These are phyloP conservation scores for Engraulis encrasicolus DNA, from an alignment of 2,113 vertebrate species.

Conservation along the genomic window DNA sequence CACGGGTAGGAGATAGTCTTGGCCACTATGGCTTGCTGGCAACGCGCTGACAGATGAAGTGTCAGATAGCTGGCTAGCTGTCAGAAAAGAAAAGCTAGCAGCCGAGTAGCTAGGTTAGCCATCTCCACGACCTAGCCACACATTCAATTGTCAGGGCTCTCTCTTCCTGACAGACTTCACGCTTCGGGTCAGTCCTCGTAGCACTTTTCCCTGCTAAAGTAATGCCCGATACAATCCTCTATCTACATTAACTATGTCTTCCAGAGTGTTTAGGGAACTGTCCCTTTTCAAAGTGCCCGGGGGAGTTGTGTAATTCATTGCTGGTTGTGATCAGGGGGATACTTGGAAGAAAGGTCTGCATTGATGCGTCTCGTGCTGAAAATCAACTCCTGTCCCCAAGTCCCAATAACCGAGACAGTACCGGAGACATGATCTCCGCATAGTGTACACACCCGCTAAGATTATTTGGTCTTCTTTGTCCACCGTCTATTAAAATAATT, in stretches of 20 bases:
- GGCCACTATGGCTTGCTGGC: neutral
- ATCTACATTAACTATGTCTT: neutral
- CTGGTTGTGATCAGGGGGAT: neutral
- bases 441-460: neutral
- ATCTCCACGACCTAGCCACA: neutral
- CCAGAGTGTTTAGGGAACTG: neutral
- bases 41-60: conserved; percentile 5
- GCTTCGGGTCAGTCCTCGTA: neutral
- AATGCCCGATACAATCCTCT: neutral
- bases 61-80: conserved; percentile 14
- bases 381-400: neutral
- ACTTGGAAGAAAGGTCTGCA: conserved; percentile 18
- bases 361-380: conserved; percentile 10
- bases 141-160: neutral
- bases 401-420: neutral
- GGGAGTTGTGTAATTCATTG: neutral
- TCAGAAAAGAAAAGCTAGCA: conserved; percentile 10
- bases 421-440: neutral
- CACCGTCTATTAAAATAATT: neutral
- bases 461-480: neutral
- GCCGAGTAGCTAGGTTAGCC: neutral
- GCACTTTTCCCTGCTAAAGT: neutral
- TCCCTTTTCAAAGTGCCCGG: neutral
- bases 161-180: neutral
- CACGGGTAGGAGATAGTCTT: neutral